A percentile compares a stretch with the other conserved stretches of the same genome.
Conservation (phyloP, 1,140 invertebrate species). For the Ostrea edulis region DNA sequence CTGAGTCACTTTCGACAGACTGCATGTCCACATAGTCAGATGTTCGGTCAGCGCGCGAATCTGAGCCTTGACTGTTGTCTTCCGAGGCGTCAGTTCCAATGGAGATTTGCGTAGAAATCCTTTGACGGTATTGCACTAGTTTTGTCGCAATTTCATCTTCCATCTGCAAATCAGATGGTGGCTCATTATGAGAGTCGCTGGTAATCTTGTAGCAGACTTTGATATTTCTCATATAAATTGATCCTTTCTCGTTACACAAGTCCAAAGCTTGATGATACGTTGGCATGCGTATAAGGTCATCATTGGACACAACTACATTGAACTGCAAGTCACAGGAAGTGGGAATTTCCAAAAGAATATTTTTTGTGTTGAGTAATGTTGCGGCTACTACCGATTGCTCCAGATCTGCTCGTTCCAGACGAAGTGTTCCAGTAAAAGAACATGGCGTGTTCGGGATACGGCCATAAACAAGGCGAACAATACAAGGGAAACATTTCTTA, state of each 20-base stretch:
- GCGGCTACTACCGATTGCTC: constrained; percentile 65
- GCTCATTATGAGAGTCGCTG: constrained; percentile 16
- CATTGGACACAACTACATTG: constrained; percentile 55
- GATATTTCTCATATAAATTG: constrained; percentile 64
- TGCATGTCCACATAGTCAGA: constrained; percentile 42
- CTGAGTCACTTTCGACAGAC: not conserved
- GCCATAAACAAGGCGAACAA: constrained; percentile 67
- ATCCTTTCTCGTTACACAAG: constrained; percentile 60
- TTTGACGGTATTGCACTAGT: not conserved
- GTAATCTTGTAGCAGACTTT: constrained; percentile 58
- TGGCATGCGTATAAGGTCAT: constrained; percentile 46
- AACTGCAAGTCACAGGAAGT: constrained; percentile 58
- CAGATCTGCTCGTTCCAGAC: constrained; percentile 57
- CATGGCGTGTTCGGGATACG: constrained; percentile 62
- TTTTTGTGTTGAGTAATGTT: constrained; percentile 63
- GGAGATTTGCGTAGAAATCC: not conserved
- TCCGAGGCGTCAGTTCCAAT: not conserved
- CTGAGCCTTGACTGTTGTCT: not conserved
- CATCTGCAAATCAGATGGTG: not conserved
- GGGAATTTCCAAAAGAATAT: constrained; percentile 67
- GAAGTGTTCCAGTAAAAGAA: constrained; percentile 64
- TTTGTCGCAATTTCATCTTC: not conserved
- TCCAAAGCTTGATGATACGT: constrained; percentile 58
- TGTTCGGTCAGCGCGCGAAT: not conserved
- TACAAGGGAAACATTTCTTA: constrained; percentile 57